Percentiles rank a stretch among this genome's conserved stretches.
Conservation (phyloP, 2,113 vertebrate species). For the Antigone vipio region DNA sequence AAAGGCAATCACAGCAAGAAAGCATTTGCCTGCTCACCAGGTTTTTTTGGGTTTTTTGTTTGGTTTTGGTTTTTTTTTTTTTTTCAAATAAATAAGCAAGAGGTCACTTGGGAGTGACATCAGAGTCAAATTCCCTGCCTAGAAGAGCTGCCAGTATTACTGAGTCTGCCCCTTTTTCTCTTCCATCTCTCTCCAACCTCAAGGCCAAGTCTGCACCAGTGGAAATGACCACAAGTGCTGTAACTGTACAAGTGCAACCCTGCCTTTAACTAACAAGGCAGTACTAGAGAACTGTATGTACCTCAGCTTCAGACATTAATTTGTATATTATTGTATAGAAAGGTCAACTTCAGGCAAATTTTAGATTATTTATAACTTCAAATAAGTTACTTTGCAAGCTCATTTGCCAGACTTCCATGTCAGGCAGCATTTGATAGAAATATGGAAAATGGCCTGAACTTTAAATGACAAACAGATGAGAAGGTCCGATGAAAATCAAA, state of each 20-base stretch:
- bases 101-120: background rate
- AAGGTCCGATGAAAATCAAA: constrained; percentile 82
- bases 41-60: too few species aligned
- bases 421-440: constrained; percentile 88
- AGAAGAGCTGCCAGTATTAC: background rate
- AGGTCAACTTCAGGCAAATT: constrained; percentile 73
- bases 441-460: constrained; percentile 84
- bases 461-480: constrained; percentile 94
- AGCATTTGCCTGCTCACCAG: background rate
- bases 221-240: background rate
- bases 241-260: background rate
- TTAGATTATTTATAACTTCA: constrained; percentile 89
- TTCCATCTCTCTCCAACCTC: background rate
- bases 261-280: background rate
- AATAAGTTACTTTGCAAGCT: constrained; percentile 78
- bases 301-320: constrained; percentile 47
- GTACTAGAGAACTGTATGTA: background rate
- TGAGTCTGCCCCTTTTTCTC: background rate
- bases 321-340: constrained; percentile 63
- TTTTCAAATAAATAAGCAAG: background rate
- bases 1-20: constrained; percentile 17
- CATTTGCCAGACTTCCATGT: constrained; percentile 81
- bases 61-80: too few species aligned
- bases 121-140: background rate
- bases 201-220: background rate